phyloP scores from a whole-genome alignment of 2,113 vertebrate species.

The Galemys pyrenaicus region DNA sequence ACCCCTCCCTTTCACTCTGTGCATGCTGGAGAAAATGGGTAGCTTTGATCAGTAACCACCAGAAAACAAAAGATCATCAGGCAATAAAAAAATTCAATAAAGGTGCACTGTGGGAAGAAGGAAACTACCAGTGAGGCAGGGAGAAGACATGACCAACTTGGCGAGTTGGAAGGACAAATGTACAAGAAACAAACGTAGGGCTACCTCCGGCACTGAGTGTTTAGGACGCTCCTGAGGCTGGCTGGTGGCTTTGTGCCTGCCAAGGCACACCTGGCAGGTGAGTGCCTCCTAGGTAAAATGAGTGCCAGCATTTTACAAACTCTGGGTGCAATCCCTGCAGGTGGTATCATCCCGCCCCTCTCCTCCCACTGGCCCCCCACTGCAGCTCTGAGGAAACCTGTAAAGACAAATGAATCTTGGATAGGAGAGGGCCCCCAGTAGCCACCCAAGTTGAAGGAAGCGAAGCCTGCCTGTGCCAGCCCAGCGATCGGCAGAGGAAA shows the following conservation, averaged over 20 bases:
- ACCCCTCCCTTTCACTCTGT: neutral
- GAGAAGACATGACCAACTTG: neutral
- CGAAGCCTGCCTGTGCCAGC: neutral
- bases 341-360: neutral
- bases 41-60: neutral
- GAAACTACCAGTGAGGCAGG: neutral
- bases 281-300: neutral
- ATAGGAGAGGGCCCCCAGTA: neutral
- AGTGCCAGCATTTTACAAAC: neutral
- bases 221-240: neutral
- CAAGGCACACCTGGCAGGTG: neutral
- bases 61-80: neutral
- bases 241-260: neutral
- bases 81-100: neutral
- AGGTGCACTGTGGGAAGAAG: neutral
- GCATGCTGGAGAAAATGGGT: fast-evolving
- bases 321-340: neutral
- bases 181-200: neutral
- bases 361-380: neutral
- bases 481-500: neutral
- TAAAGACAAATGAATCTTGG: neutral
- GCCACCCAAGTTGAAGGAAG: neutral
- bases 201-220: neutral
- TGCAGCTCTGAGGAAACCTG: neutral
- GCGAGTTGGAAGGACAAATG: neutral